Evolutionary conservation across 2,797 vertebrate species (phyloP).

Genomic region (Ibycter americanus): DNA sequence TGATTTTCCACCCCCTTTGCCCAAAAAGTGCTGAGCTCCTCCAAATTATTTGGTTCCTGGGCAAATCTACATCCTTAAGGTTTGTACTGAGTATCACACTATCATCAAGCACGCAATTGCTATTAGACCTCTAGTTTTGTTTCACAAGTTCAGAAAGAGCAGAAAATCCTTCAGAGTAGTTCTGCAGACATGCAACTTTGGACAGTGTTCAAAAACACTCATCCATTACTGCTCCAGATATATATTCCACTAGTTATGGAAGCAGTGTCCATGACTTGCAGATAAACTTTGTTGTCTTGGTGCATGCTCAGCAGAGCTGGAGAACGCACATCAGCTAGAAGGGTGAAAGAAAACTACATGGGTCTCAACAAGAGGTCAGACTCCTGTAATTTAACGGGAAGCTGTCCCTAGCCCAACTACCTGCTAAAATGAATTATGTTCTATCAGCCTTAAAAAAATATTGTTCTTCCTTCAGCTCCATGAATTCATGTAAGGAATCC

Average conservation of each 20-base stretch:
- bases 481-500: neutral
- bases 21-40: neutral
- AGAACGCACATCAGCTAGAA: neutral
- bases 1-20: neutral
- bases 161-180: neutral
- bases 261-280: neutral
- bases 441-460: neutral
- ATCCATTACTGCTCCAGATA: neutral
- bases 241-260: neutral
- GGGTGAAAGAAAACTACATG: neutral
- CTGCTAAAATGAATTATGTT: neutral
- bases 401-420: neutral
- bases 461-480: neutral
- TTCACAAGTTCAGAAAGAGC: neutral
- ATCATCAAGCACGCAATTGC: neutral
- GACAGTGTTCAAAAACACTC: neutral
- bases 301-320: neutral
- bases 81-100: fast-evolving
- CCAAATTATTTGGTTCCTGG: too few relatives aligned
- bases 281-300: neutral
- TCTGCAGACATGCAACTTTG: neutral
- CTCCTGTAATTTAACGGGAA: neutral
- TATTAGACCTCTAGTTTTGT: neutral
- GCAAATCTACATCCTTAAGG: neutral
- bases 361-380: neutral